Base-by-base conservation (phyloP, 1,140 invertebrate species). In the Tribolium castaneum region DNA sequence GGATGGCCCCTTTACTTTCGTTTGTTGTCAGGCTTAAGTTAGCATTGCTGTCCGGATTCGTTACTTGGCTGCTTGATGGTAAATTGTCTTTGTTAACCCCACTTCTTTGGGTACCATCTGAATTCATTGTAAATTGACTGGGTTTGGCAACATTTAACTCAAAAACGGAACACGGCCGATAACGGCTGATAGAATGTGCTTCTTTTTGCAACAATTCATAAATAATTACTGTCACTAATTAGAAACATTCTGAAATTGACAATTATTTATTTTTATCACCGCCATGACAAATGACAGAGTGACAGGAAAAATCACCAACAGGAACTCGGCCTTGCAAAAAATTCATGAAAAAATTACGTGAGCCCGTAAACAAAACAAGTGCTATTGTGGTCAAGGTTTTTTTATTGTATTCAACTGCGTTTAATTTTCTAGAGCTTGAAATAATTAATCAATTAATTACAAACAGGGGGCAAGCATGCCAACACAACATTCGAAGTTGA, bases 1-100 rank as follows among this genome's bases (percentile, higher is more conserved):
- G 81, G 10, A 82, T 82, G 12, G 81, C 81, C 13, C 81, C 81
- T 72, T 81, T 82, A 39, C 80, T 80, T 70, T 75, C 50, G 9
- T 51, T 14, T 2, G 35, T 70, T 56, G 56, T 78, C 54, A 74
- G 45, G 13, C 59, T 66, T 13, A 66, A 35, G 70, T 80, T 80
- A 7, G 79, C 76, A 77, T 80, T 80, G 16, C 49, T 80, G 51
- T 81, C 76, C 1, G 78, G 35, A 19, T 75, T 73, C 14, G 45
- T 19, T 51, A 78, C 56, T 75, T 78, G 52, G 19, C 70, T 72
- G 16, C 70, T 39, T 56, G 72, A 59, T 39, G 72, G 72, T 73
- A 73, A 16, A 30, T 73, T 73, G 22, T 73, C 71, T 54, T 52
- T 51, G 14, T 73, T 73, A 66, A 66, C 59, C 59, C 30, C 59